Conservation (phyloP, 2,888 invertebrate species). For the Calameuta filiformis region DNA sequence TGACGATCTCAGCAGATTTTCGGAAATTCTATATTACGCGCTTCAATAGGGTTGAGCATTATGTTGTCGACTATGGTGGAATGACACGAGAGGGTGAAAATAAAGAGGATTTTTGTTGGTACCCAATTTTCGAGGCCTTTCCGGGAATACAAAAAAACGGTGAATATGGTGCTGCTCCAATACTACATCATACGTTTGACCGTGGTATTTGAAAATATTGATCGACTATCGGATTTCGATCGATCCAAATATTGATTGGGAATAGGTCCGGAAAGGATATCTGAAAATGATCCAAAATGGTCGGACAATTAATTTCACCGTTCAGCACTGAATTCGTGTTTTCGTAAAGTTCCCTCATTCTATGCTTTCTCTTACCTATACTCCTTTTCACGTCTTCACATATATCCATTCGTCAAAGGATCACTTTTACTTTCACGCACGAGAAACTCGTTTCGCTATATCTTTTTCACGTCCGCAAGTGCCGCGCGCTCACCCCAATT, state of each 20-base stretch:
- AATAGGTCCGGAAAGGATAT: background rate
- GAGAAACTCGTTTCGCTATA: constrained; percentile 51
- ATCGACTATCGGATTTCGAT: constrained; percentile 36
- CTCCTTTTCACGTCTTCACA: constrained; percentile 20
- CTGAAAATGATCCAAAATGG: background rate
- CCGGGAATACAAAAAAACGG: background rate
- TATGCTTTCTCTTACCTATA: constrained; percentile 13
- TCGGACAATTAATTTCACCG: background rate
- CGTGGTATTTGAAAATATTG: constrained; percentile 54
- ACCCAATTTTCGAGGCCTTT: background rate
- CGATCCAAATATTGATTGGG: constrained; percentile 49
- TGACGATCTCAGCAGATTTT: constrained; percentile 48
- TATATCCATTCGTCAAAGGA: constrained; percentile 32
- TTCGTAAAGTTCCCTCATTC: background rate
- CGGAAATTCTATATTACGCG: constrained; percentile 47
- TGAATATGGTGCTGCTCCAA: background rate
- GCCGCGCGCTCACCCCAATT: constrained; percentile 49
- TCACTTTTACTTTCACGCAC: constrained; percentile 48
- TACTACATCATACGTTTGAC: background rate
- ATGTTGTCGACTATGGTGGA: constrained; percentile 28
- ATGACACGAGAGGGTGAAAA: constrained; percentile 41
- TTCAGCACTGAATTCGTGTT: background rate
- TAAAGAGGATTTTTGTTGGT: constrained; percentile 36
- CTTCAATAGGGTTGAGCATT: constrained; percentile 37
- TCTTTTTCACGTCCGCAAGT: constrained; percentile 53